phyloP scores from a whole-genome alignment of 2,113 vertebrate species.

The Austrofundulus limnaeus region DNA sequence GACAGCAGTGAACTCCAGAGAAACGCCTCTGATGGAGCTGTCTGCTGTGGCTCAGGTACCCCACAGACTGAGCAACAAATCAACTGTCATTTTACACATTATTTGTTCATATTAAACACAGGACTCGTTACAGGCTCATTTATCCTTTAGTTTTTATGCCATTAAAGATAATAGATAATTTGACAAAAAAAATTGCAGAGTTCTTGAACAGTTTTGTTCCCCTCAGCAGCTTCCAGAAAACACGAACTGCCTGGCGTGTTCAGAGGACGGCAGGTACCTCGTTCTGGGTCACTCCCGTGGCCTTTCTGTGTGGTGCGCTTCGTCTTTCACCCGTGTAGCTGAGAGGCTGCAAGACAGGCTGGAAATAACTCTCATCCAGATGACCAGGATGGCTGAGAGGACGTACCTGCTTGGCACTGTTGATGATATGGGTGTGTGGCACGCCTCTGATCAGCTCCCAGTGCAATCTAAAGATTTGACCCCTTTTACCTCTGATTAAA shows the following conservation, averaged over 20 bases:
- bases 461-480: not conserved
- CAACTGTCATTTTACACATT: not conserved
- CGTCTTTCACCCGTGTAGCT: constrained; percentile 41
- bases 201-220: not conserved
- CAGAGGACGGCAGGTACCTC: constrained; percentile 76
- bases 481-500: not conserved
- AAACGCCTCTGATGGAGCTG: constrained; percentile 49
- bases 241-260: constrained; percentile 78
- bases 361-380: constrained; percentile 79
- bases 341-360: constrained; percentile 74
- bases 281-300: constrained; percentile 79
- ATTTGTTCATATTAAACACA: not conserved
- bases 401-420: constrained; percentile 76
- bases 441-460: not conserved
- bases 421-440: constrained; percentile 85
- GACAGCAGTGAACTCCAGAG: constrained; percentile 27
- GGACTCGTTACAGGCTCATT: not conserved
- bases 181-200: not conserved
- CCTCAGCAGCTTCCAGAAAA: constrained; percentile 76
- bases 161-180: too few relatives aligned
- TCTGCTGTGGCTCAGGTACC: constrained; percentile 74
- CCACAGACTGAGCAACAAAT: not conserved
- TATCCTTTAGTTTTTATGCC: not conserved
- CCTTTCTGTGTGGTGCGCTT: constrained; percentile 75
- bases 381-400: constrained; percentile 60